Base-by-base conservation (phyloP, 1,140 invertebrate genomes). In the Centruroides sculpturatus region DNA sequence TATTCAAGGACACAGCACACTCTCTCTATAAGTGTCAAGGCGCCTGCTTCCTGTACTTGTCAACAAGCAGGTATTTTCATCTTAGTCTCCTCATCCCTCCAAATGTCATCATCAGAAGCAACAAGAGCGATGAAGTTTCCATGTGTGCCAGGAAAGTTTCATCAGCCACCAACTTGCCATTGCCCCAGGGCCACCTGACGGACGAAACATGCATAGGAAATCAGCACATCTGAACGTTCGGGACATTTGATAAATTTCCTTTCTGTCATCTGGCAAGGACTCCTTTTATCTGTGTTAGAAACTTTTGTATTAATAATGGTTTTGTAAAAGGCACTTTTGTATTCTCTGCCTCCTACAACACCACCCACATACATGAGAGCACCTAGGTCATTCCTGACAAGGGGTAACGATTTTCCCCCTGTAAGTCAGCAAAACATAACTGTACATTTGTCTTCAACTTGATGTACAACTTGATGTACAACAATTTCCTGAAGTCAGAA, bases 261-360 rank as follows among this genome's bases (percentile, higher is more conserved):
- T 23, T 23, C 2, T 23, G 23, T 23, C 23, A 49, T 49, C n/a
- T 49, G 3, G 10, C 3, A n/a, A 49, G 48, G 10, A 11, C 10
- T n/a, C n/a, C 48, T 11, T 49, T 11, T 3, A 49, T 4, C 48
- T 50, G 34, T 46, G n/a, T 46, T 41, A 53, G 53, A 35, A 59
- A 66, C 36, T 51, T 13, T 8, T 62, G 63, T 59, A n/a, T 11
- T 7, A 47, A 9, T 47, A 61, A 56, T 41, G 56, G 10, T 34
- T 55, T 59, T 55, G 56, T 59, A 12, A 47, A 46, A 35, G 41
- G 61, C 35, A 54, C 50, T 47, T 23, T 23, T 23, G 23, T 23
- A 23, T 23, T 23, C 23, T 23, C 23, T 23, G 23, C 23, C 23
- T 23, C 35, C 59, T 68, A 35, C 12, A 48, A n/a, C 48, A 3